Evolutionary conservation across 2,888 invertebrate genomes (phyloP).

Genomic region (Cenopis cana): DNA sequence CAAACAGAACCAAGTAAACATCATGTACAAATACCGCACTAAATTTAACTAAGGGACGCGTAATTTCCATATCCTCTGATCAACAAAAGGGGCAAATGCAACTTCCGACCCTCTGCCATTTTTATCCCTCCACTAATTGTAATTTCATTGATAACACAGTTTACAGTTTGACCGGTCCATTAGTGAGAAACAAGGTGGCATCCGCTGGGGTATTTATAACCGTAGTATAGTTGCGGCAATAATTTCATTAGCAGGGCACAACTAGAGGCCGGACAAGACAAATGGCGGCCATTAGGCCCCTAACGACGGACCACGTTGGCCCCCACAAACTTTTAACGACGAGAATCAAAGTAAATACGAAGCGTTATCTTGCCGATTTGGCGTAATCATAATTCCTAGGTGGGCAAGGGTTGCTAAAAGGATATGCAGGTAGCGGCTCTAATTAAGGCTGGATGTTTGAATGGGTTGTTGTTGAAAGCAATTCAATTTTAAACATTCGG

Average conservation of each 20-base stretch:
- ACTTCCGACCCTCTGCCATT: slow-evolving; percentile 77
- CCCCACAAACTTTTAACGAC: slow-evolving; percentile 83
- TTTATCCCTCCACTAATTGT: slow-evolving; percentile 82
- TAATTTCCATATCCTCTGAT: slow-evolving; percentile 61
- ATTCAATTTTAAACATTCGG: background rate
- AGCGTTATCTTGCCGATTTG: slow-evolving; percentile 83
- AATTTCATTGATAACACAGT: slow-evolving; percentile 85
- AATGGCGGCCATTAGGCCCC: slow-evolving; percentile 84
- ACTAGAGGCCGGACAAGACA: slow-evolving; percentile 85
- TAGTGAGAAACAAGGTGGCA: slow-evolving; percentile 83
- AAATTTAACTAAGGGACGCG: slow-evolving; percentile 45
- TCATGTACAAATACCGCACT: slow-evolving; percentile 33
- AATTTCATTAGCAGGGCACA: slow-evolving; percentile 85
- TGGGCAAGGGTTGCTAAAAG: slow-evolving; percentile 76
- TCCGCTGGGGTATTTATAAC: slow-evolving; percentile 82
- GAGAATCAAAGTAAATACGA: slow-evolving; percentile 85
- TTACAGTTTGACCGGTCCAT: slow-evolving; percentile 86
- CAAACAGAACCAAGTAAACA: slow-evolving; percentile 32
- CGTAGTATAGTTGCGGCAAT: slow-evolving; percentile 85
- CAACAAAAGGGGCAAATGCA: slow-evolving; percentile 70
- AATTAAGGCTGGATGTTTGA: slow-evolving; percentile 30
- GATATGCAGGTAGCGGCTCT: slow-evolving; percentile 57
- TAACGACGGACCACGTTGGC: slow-evolving; percentile 83
- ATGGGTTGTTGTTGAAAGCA: slow-evolving; percentile 29
- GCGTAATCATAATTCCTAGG: slow-evolving; percentile 77